phyloP scores from a whole-genome alignment of 2,888 invertebrate genomes.

The Aporophyla lueneburgensis region DNA sequence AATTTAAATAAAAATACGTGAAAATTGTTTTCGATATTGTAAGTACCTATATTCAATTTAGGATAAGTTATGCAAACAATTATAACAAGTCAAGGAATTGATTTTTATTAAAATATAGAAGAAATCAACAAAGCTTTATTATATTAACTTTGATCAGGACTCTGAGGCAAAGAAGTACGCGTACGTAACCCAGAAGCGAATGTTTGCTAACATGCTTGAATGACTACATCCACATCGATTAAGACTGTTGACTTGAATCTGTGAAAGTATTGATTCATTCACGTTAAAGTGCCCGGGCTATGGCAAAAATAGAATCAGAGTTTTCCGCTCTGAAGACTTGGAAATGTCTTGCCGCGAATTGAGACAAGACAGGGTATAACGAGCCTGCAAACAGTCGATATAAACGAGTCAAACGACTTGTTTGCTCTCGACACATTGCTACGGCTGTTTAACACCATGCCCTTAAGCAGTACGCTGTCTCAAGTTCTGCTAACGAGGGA shows the following conservation, averaged over 20 bases:
- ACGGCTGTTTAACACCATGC: slow-evolving; percentile 63
- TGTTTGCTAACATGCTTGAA: slow-evolving; percentile 54
- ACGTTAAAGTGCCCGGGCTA: slow-evolving; percentile 56
- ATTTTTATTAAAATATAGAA: slow-evolving; percentile 6
- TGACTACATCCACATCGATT: slow-evolving; percentile 56
- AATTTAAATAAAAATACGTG: slow-evolving; percentile 8
- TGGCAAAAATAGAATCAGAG: slow-evolving; percentile 67
- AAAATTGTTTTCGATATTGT: neutral
- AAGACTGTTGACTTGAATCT: slow-evolving; percentile 57
- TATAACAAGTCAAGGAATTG: neutral
- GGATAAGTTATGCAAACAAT: neutral
- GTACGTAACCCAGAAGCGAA: slow-evolving; percentile 33
- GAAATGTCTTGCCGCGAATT: slow-evolving; percentile 68
- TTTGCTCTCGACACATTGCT: slow-evolving; percentile 73
- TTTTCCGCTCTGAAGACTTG: slow-evolving; percentile 59
- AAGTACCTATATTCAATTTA: neutral
- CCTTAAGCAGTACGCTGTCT: slow-evolving; percentile 46
- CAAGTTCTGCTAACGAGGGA: slow-evolving; percentile 65
- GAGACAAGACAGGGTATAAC: slow-evolving; percentile 70
- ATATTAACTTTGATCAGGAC: slow-evolving; percentile 20
- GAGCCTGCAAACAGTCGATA: slow-evolving; percentile 78
- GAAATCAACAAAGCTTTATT: neutral
- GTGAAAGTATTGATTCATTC: slow-evolving; percentile 67
- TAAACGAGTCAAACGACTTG: slow-evolving; percentile 78
- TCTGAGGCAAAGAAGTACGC: slow-evolving; percentile 11